phyloP scores from a whole-genome alignment of 2,113 vertebrate species.

The Monopterus albus region DNA sequence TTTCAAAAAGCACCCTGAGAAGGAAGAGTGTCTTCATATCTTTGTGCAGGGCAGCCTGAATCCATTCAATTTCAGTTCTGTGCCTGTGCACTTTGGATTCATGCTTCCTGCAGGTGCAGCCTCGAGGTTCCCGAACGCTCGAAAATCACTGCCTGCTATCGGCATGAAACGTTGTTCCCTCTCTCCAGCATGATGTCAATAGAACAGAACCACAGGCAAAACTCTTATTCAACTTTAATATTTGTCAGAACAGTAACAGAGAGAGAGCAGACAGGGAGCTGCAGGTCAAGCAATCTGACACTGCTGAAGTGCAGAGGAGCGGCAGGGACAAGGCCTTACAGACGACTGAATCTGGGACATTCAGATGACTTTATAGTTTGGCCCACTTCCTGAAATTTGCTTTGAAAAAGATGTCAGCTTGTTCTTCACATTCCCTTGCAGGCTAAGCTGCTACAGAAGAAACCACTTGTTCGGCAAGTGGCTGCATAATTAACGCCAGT shows the following conservation, averaged over 20 bases:
- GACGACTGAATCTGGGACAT: slow-evolving; percentile 5
- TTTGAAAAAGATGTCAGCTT: neutral
- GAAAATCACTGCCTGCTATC: slow-evolving; percentile 35
- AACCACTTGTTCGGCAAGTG: neutral
- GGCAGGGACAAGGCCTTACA: neutral
- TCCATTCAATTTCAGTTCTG: slow-evolving; percentile 44
- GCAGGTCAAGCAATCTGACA: slow-evolving; percentile 37
- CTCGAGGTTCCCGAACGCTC: slow-evolving; percentile 11
- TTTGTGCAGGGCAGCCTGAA: neutral
- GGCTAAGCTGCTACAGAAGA: neutral
- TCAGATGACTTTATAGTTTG: slow-evolving; percentile 3
- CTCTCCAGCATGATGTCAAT: slow-evolving; percentile 35
- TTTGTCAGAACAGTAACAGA: slow-evolving; percentile 40
- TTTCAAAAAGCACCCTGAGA: slow-evolving; percentile 22
- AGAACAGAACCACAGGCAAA: slow-evolving; percentile 45
- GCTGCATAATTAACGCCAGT: neutral
- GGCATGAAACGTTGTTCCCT: slow-evolving; percentile 42
- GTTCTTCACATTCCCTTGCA: neutral
- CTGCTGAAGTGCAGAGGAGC: neutral
- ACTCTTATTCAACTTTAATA: slow-evolving; percentile 45
- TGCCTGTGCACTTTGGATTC: slow-evolving; percentile 31
- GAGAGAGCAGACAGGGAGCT: slow-evolving; percentile 31
- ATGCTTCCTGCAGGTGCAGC: slow-evolving; percentile 38
- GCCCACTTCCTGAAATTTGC: slow-evolving; percentile 7
- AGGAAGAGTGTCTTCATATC: neutral